phyloP scores from a whole-genome alignment of 2,113 vertebrate genomes.

The Nothobranchius furzeri region DNA sequence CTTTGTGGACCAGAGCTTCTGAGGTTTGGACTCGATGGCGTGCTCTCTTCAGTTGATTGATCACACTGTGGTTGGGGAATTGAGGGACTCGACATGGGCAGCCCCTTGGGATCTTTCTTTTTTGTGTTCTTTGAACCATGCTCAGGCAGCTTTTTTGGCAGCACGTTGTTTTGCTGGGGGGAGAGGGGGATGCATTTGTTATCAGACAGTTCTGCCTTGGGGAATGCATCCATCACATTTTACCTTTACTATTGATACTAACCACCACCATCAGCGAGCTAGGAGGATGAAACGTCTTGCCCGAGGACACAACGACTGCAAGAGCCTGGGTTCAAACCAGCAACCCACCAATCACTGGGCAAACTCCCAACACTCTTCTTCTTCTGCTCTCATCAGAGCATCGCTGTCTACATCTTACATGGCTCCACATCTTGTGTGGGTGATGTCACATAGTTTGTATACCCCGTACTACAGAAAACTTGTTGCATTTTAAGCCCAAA shows the following conservation, averaged over 20 bases:
- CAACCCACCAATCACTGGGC: no score
- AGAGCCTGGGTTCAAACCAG: no score
- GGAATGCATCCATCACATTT: neutral
- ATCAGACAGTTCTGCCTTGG: neutral
- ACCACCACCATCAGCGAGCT: neutral
- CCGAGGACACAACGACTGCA: no score
- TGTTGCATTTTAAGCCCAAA: no score
- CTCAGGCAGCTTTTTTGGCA: neutral
- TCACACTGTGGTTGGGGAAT: neutral
- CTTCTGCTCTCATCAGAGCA: no score
- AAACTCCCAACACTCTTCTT: no score
- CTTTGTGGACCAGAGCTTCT: neutral
- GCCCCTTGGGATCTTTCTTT: neutral
- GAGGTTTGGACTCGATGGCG: neutral
- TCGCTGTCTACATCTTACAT: no score
- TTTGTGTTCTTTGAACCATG: neutral
- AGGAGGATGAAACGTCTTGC: no score
- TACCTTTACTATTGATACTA: neutral
- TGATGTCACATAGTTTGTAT: no score
- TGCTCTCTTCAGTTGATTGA: neutral
- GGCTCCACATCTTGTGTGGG: no score
- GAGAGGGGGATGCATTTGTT: neutral
- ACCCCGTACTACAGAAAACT: no score
- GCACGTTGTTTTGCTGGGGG: neutral
- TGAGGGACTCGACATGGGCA: neutral